Conservation (phyloP, 2,888 invertebrate genomes). For the Galerucella pusilla region DNA sequence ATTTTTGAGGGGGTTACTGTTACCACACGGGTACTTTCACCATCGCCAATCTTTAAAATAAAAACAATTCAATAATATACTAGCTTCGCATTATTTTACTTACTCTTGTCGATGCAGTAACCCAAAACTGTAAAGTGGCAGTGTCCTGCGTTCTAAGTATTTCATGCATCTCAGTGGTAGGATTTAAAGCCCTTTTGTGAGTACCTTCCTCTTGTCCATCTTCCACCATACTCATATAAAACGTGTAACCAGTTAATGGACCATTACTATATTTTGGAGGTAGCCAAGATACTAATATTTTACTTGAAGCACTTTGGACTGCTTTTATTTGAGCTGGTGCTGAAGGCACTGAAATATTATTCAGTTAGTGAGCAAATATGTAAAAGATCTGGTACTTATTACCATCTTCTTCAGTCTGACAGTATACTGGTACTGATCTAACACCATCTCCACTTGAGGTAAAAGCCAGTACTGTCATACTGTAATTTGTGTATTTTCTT, state of each 20-base stretch:
- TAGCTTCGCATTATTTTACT: conserved; percentile 24
- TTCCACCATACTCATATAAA: conserved; percentile 84
- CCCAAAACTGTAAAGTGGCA: conserved; percentile 80
- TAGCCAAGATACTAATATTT: conserved; percentile 90
- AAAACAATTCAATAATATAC: not conserved
- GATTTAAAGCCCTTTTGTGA: conserved; percentile 78
- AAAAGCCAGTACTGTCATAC: conserved; percentile 88
- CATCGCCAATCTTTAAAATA: conserved; percentile 75
- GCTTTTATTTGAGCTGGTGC: conserved; percentile 93
- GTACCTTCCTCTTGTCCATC: conserved; percentile 83
- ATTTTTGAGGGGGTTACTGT: conserved; percentile 80
- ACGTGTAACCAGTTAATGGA: conserved; percentile 82
- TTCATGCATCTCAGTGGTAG: conserved; percentile 78
- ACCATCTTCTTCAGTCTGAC: conserved; percentile 92
- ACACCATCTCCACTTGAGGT: conserved; percentile 92
- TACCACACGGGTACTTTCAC: conserved; percentile 81
- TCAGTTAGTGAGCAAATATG: not conserved
- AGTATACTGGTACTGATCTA: conserved; percentile 83
- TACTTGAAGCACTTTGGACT: conserved; percentile 84
- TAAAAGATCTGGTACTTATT: conserved; percentile 60
- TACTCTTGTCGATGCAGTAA: conserved; percentile 80
- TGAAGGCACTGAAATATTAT: conserved; percentile 77
- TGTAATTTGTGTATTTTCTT: conserved; percentile 91
- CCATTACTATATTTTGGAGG: conserved; percentile 89
- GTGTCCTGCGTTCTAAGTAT: conserved; percentile 77